Conservation (phyloP, 2,888 invertebrate species). For the Orchestes rusci region DNA sequence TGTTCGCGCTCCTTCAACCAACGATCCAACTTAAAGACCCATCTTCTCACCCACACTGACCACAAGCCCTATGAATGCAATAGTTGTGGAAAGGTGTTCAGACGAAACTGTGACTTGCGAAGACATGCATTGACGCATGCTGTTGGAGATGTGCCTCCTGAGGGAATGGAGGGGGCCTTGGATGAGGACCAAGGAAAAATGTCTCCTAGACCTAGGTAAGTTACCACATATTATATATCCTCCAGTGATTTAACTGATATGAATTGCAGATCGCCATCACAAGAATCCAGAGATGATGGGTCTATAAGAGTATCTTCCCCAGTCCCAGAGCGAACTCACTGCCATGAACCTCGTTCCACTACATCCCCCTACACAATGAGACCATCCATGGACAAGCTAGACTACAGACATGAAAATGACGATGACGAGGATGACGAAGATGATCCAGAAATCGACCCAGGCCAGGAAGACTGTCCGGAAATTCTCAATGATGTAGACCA, state of each 20-base stretch:
- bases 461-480: slow-evolving; percentile 41
- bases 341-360: slow-evolving; percentile 48
- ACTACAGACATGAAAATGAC: slow-evolving; percentile 32
- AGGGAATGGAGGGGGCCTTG: slow-evolving; percentile 47
- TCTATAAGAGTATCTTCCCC: slow-evolving; percentile 46
- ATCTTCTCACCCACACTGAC: slow-evolving; percentile 80
- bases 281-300: slow-evolving; percentile 39
- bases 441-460: slow-evolving; percentile 42
- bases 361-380: slow-evolving; percentile 63
- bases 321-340: slow-evolving; percentile 59
- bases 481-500: slow-evolving; percentile 24
- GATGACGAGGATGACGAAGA: slow-evolving; percentile 37
- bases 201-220: slow-evolving; percentile 36
- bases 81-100: slow-evolving; percentile 39
- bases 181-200: slow-evolving; percentile 42
- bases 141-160: slow-evolving; percentile 78
- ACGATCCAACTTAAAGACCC: slow-evolving; percentile 86
- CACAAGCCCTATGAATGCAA: slow-evolving; percentile 42
- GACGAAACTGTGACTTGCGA: slow-evolving; percentile 80
- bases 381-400: slow-evolving; percentile 51
- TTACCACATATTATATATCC: background rate
- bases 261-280: slow-evolving; percentile 37
- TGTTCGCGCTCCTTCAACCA: slow-evolving; percentile 89
- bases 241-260: no score
- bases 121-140: slow-evolving; percentile 87